Conservation (phyloP, 1,140 invertebrate species). For the Ectropis grisescens region DNA sequence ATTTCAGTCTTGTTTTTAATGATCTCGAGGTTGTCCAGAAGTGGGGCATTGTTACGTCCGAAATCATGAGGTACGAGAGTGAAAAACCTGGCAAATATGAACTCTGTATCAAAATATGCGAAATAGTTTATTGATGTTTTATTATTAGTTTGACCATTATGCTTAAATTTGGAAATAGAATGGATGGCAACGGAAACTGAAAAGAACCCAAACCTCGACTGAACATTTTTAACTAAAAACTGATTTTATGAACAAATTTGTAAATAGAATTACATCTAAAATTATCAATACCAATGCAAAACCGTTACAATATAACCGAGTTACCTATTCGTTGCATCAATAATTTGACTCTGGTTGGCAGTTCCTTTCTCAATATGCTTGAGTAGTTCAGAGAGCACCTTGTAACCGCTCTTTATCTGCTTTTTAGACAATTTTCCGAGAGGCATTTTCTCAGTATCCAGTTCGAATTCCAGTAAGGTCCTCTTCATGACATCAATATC, state of each 20-base stretch:
- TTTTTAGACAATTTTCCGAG: constrained; percentile 94
- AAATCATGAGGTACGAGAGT: constrained; percentile 96
- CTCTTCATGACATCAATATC: constrained; percentile 94
- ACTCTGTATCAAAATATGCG: no score
- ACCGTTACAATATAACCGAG: no score
- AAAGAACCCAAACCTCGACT: no score
- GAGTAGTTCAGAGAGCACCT: constrained; percentile 84
- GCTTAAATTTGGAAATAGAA: no score
- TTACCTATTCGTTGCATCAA: constrained; percentile 88
- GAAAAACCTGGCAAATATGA: constrained; percentile 90
- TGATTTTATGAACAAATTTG: no score
- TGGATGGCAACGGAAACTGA: no score
- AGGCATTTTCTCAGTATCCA: constrained; percentile 98
- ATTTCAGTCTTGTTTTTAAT: constrained; percentile 92
- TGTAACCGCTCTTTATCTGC: constrained; percentile 91
- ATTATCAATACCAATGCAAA: no score
- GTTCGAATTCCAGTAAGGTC: constrained; percentile 94
- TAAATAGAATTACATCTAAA: no score
- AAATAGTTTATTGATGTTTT: no score
- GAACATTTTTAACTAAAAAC: no score
- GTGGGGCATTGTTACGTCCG: constrained; percentile 85
- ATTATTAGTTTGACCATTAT: no score
- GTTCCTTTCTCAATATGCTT: constrained; percentile 71
- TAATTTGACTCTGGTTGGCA: constrained; percentile 71
- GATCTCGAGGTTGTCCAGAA: constrained; percentile 82